Conservation (phyloP, 2,113 vertebrate species). For the Zingel zingel region DNA sequence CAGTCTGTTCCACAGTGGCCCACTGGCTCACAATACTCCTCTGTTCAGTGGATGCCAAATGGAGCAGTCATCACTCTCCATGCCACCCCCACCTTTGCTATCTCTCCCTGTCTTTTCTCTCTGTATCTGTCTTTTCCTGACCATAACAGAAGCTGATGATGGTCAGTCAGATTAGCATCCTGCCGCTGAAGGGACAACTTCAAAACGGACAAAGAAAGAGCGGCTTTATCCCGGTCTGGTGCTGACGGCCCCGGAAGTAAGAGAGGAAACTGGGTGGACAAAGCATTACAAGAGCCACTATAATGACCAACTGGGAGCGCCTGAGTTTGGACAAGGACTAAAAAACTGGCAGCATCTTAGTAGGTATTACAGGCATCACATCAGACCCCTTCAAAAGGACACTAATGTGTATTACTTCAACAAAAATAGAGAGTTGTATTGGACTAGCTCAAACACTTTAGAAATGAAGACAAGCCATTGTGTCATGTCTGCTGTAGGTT, state of each 20-base stretch:
- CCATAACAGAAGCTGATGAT: slow-evolving; percentile 64
- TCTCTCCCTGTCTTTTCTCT: slow-evolving; percentile 47
- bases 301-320: slow-evolving; percentile 16
- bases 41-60: slow-evolving; percentile 67
- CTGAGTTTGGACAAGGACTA: not conserved
- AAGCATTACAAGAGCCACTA: slow-evolving; percentile 13
- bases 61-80: slow-evolving; percentile 61
- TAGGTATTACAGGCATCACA: not conserved
- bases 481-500: not conserved
- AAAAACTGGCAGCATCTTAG: not conserved
- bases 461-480: not conserved
- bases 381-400: not conserved
- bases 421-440: not conserved
- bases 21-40: slow-evolving; percentile 70
- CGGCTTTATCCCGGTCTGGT: slow-evolving; percentile 58
- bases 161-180: slow-evolving; percentile 61
- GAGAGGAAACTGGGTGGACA: slow-evolving; percentile 48
- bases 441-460: not conserved
- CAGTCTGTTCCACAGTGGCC: slow-evolving; percentile 24
- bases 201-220: slow-evolving; percentile 64
- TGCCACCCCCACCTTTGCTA: slow-evolving; percentile 45
- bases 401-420: not conserved
- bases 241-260: slow-evolving; percentile 49
- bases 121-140: slow-evolving; percentile 47
- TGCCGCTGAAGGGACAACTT: slow-evolving; percentile 49